A percentile compares a stretch with the other conserved stretches of the same genome.
These are phyloP conservation scores for Hemibagrus guttatus DNA, from an alignment of 2,797 vertebrate genomes.

Conservation along the genomic window DNA sequence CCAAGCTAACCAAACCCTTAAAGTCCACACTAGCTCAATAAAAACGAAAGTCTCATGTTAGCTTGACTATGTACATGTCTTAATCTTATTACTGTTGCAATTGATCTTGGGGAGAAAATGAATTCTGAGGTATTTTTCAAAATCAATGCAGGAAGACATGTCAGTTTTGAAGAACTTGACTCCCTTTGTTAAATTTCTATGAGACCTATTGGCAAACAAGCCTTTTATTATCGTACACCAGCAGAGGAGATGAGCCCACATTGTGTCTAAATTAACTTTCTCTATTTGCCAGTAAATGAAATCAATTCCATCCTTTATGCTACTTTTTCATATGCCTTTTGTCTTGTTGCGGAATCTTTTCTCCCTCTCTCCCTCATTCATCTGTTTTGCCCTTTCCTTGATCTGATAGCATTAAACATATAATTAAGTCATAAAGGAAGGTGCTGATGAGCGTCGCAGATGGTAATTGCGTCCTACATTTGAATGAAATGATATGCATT, in stretches of 20 bases:
- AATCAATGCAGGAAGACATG: constrained; percentile 81
- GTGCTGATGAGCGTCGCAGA: constrained; percentile 99
- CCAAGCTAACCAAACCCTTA: neutral
- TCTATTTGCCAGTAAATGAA: constrained; percentile 97
- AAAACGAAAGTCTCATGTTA: constrained; percentile 2
- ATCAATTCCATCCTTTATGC: constrained; percentile 98
- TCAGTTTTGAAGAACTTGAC: constrained; percentile 92
- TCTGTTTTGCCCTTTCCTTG: constrained; percentile 99
- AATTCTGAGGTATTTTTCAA: constrained; percentile 70
- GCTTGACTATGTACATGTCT: neutral
- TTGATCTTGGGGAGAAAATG: neutral
- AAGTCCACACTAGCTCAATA: neutral
- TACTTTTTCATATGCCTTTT: constrained; percentile 99
- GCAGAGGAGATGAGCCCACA: constrained; percentile 90
- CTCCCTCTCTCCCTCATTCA: constrained; percentile 99
- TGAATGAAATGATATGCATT: constrained; percentile 99
- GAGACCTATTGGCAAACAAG: constrained; percentile 94
- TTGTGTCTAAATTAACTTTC: constrained; percentile 99
- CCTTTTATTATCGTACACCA: constrained; percentile 93
- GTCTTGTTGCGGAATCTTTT: constrained; percentile 99
- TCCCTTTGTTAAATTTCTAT: constrained; percentile 95
- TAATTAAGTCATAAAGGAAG: constrained; percentile 99
- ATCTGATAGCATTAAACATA: constrained; percentile 99
- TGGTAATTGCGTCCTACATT: constrained; percentile 99
- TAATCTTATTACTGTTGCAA: neutral